phyloP scores from a whole-genome alignment of 1,140 invertebrate genomes.

The Drosophila nasuta region DNA sequence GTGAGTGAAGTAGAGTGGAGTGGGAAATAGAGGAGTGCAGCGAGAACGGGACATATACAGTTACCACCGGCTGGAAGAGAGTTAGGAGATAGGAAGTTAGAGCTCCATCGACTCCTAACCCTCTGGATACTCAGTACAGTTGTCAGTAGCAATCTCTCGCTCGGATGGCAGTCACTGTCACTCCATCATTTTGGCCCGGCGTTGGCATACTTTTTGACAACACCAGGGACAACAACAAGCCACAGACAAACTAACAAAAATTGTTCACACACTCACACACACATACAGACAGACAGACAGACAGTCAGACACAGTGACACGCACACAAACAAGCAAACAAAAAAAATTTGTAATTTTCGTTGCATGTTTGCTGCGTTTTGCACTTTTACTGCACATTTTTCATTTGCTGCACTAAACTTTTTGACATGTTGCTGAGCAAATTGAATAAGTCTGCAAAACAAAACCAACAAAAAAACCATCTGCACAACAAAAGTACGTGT shows the following conservation, averaged over 20 bases:
- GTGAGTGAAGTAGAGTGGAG: background rate
- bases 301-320: conserved; percentile 34
- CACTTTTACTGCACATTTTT: conserved; percentile 80
- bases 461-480: conserved; percentile 22
- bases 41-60: conserved; percentile 1
- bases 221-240: conserved; percentile 76
- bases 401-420: conserved; percentile 76
- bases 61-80: background rate
- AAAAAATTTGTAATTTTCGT: conserved; percentile 71
- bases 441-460: conserved; percentile 75
- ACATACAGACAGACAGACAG: conserved; percentile 24
- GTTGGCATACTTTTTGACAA: conserved; percentile 80
- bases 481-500: conserved; percentile 56
- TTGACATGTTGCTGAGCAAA: conserved; percentile 82
- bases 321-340: conserved; percentile 36
- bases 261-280: conserved; percentile 19
- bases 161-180: conserved; percentile 51
- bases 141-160: conserved; percentile 37
- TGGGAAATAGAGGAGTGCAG: background rate
- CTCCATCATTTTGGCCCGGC: conserved; percentile 67
- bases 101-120: conserved; percentile 47
- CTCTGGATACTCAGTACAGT: conserved; percentile 29
- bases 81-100: background rate
- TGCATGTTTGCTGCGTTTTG: conserved; percentile 81
- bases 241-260: conserved; percentile 75